Evolutionary conservation across 1,140 invertebrate genomes (phyloP).

Genomic region (Eueides isabella): DNA sequence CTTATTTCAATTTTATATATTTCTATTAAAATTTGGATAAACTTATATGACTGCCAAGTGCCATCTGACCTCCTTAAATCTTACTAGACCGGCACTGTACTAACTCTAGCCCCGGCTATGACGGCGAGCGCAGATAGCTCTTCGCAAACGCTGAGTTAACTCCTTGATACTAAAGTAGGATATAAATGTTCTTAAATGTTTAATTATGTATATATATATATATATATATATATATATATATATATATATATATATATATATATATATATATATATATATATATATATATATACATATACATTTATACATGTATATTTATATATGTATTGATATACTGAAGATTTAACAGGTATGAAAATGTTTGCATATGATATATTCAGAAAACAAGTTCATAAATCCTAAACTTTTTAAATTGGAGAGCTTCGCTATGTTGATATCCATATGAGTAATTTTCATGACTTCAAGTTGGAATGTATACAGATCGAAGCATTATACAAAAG

Average conservation of each 20-base stretch:
- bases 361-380: background rate
- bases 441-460: background rate
- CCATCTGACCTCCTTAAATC: constrained; percentile 18
- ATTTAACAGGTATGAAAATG: background rate
- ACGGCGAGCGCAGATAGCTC: background rate
- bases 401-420: constrained; percentile 6
- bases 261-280: no score
- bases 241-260: no score
- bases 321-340: no score
- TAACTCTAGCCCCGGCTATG: constrained; percentile 1
- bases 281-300: no score
- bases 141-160: background rate
- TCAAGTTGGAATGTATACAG: background rate
- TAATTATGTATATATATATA: background rate
- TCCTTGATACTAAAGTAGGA: background rate
- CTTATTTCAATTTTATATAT: background rate
- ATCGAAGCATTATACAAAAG: no score
- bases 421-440: background rate
- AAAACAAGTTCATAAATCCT: background rate
- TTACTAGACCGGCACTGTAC: constrained; percentile 11
- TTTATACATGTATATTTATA: no score
- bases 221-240: no score
- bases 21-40: background rate
- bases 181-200: background rate
- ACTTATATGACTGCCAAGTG: background rate